Conservation (phyloP, 1,140 invertebrate species). For the Asobara japonica region DNA sequence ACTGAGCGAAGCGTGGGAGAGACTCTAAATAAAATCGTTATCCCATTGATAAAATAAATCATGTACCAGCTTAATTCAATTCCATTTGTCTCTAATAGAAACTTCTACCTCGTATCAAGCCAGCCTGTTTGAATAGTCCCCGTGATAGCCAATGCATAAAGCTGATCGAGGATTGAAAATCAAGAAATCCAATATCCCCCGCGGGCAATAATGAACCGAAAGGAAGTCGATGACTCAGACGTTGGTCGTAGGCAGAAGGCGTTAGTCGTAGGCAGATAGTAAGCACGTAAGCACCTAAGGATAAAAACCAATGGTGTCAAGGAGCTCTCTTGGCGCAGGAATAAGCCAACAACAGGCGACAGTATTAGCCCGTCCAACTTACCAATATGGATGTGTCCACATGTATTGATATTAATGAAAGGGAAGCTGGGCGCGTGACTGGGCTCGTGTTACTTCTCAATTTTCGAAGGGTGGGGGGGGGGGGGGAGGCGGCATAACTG, state of each 20-base stretch:
- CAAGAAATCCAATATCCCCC: not conserved
- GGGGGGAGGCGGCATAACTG: too few relatives aligned
- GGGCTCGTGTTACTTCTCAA: not conserved
- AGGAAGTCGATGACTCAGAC: conserved; percentile 33
- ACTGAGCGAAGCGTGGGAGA: too few relatives aligned
- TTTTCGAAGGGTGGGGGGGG: too few relatives aligned
- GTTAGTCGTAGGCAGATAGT: not conserved
- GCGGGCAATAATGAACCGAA: conserved; percentile 11
- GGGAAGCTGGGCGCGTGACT: not conserved
- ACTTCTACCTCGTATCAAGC: too few relatives aligned
- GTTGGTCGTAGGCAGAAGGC: conserved; percentile 20
- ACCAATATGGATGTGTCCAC: not conserved
- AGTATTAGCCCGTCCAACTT: not conserved
- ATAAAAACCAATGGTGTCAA: not conserved
- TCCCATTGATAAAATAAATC: too few relatives aligned
- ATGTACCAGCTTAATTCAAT: too few relatives aligned
- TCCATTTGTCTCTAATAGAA: too few relatives aligned
- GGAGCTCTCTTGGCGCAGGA: not conserved
- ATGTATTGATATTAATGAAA: not conserved
- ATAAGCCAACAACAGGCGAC: not conserved
- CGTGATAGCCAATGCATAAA: not conserved
- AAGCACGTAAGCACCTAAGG: conserved; percentile 6
- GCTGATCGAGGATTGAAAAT: not conserved
- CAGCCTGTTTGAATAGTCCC: too few relatives aligned
- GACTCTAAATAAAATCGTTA: too few relatives aligned